phyloP scores from a whole-genome alignment of 2,113 vertebrate species.

The Carassius carassius region DNA sequence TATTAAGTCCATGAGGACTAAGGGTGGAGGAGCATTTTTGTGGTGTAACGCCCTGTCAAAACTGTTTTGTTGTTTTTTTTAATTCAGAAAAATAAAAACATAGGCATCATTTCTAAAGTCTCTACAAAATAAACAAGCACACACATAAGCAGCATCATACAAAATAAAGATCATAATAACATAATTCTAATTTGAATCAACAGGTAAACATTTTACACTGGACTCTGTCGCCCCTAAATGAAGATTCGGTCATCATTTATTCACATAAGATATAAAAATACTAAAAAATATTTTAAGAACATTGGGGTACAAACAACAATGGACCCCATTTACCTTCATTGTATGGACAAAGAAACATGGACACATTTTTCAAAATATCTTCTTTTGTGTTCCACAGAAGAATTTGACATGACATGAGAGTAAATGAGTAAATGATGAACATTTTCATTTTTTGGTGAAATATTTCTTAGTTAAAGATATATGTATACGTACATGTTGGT shows the following conservation, averaged over 20 bases:
- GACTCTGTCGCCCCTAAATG: neutral
- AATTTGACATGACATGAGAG: neutral
- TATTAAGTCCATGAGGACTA: slow-evolving; percentile 12
- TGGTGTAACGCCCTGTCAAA: neutral
- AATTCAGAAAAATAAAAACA: neutral
- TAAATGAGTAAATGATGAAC: neutral
- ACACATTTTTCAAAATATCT: neutral
- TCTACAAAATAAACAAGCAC: neutral
- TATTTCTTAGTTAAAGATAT: neutral
- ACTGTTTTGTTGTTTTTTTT: too few relatives aligned
- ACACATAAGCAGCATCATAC: neutral
- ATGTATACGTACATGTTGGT: slow-evolving; percentile 83
- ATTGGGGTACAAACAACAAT: neutral
- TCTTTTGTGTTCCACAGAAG: too few relatives aligned
- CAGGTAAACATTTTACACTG: neutral
- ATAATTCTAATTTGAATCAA: neutral
- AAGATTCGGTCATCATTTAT: neutral
- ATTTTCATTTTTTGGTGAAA: neutral
- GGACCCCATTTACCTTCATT: neutral
- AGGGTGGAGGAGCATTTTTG: slow-evolving; percentile 29
- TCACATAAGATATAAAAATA: neutral
- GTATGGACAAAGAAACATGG: neutral
- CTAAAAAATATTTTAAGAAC: neutral
- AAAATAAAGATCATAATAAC: neutral
- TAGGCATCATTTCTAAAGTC: neutral